Evolutionary conservation across 1,140 invertebrate species (phyloP).

Genomic region (Ctenoplectra terminalis): DNA sequence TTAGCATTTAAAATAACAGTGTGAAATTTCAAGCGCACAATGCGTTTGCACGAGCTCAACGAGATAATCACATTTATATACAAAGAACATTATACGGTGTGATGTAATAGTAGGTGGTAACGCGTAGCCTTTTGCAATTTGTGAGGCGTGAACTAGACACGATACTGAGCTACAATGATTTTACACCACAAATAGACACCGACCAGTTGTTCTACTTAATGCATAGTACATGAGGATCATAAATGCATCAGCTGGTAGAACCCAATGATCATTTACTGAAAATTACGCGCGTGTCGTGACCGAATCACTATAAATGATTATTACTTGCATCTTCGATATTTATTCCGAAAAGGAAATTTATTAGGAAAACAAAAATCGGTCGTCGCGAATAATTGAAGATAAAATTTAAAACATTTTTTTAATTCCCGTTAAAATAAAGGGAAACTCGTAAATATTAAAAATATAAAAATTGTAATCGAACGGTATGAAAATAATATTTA

Average conservation of each 20-base stretch:
- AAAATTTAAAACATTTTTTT: no score
- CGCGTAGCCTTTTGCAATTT: not conserved
- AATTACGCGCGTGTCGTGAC: no score
- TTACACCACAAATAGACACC: not conserved
- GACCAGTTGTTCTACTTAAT: not conserved
- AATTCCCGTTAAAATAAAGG: no score
- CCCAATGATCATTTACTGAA: not conserved
- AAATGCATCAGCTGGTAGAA: not conserved
- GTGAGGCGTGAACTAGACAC: not conserved
- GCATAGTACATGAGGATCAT: not conserved
- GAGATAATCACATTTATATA: not conserved
- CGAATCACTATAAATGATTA: not conserved
- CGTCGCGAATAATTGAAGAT: no score
- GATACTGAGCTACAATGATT: not conserved
- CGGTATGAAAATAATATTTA: no score
- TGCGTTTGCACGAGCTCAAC: not conserved
- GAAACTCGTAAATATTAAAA: no score
- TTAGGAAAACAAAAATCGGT: no score
- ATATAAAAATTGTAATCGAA: no score
- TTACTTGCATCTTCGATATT: not conserved
- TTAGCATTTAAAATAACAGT: constrained; percentile 12
- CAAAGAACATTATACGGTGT: not conserved
- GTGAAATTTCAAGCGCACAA: not conserved
- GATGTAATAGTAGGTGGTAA: not conserved
- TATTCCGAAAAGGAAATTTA: no score